Percentiles rank a stretch among this genome's conserved stretches.
Evolutionary conservation across 2,113 vertebrate species (phyloP).

Genomic region (Potamarius usumacintae): DNA sequence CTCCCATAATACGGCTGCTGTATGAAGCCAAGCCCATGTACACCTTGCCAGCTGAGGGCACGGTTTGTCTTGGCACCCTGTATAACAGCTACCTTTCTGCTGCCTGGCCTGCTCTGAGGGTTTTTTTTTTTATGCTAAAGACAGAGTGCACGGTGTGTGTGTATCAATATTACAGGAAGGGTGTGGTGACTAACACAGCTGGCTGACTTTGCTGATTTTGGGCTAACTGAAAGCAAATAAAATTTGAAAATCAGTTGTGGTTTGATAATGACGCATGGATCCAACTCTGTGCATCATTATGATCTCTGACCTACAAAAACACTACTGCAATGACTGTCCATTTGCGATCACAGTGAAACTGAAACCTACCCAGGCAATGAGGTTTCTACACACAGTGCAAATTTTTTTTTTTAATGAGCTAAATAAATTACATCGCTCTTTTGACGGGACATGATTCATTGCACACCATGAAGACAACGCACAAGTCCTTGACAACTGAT

Average conservation of each 20-base stretch:
- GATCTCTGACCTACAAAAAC: background rate
- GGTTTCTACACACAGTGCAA: background rate
- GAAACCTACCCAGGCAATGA: background rate
- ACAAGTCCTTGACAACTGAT: background rate
- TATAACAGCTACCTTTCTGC: constrained; percentile 63
- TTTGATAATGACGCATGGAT: background rate
- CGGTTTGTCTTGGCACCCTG: constrained; percentile 64
- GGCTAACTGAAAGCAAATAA: constrained; percentile 54
- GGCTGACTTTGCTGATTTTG: constrained; percentile 61
- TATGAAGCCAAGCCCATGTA: constrained; percentile 54
- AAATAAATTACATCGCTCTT: background rate
- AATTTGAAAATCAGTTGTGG: constrained; percentile 32
- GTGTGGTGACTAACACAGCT: constrained; percentile 60
- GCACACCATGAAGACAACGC: background rate
- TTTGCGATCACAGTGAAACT: background rate
- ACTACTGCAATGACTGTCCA: background rate
- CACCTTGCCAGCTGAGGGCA: constrained; percentile 47
- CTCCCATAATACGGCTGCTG: constrained; percentile 58
- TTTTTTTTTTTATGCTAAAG: constrained; percentile 54
- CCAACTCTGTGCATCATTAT: background rate
- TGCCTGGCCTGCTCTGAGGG: constrained; percentile 29
- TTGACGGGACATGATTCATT: background rate
- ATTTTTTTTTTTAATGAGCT: background rate
- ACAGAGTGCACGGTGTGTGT: constrained; percentile 47
- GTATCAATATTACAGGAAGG: constrained; percentile 55